Conservation (phyloP, 2,888 invertebrate genomes). For the Drosophila atroscutellata region DNA sequence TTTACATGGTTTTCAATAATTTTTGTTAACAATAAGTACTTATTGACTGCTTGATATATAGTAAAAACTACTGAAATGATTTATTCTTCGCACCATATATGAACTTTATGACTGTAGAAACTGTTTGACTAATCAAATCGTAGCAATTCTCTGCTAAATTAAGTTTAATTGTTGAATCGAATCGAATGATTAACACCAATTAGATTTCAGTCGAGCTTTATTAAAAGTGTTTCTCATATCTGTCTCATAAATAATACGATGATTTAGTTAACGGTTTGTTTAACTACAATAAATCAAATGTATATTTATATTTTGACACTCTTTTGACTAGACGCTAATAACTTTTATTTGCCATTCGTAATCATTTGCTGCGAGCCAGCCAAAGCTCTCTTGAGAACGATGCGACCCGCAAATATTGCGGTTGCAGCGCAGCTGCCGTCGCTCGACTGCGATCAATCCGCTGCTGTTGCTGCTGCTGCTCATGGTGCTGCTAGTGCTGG, state of each 20-base stretch:
- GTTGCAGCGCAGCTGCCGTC: conserved; percentile 24
- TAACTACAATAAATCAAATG: not conserved
- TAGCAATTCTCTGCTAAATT: not conserved
- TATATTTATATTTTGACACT: not conserved
- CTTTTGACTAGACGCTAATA: not conserved
- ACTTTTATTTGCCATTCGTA: not conserved
- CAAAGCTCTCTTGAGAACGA: conserved; percentile 1
- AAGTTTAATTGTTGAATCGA: not conserved
- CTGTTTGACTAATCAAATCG: not conserved
- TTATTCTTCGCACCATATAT: not conserved
- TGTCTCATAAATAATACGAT: not conserved
- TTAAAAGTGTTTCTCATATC: not conserved
- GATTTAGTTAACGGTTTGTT: not conserved
- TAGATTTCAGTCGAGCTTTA: not conserved
- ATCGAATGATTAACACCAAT: not conserved
- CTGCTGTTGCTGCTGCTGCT: conserved; percentile 10
- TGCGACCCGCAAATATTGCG: conserved; percentile 8
- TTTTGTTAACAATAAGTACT: no score
- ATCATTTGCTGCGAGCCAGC: not conserved
- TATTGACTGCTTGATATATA: not conserved
- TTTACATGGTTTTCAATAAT: not conserved
- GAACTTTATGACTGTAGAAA: not conserved
- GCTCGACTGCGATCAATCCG: conserved; percentile 44
- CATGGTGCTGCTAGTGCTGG: not conserved
- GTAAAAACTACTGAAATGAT: not conserved